Conservation (phyloP, 2,797 vertebrate species). For the Telmatherina bonti region DNA sequence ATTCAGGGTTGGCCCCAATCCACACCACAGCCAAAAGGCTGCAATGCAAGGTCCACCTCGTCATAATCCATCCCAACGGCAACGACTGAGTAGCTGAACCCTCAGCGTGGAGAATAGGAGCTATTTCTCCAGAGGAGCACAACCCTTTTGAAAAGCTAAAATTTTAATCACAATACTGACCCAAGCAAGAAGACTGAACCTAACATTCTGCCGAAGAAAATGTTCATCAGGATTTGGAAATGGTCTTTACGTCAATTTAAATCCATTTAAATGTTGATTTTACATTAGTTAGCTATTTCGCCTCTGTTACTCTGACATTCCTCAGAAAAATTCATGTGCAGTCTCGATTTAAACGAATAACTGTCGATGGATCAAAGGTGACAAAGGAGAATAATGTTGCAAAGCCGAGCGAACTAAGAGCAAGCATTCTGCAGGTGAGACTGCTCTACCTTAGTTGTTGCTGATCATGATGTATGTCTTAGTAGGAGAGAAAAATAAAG, state of each 20-base stretch:
- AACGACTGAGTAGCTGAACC: too few relatives aligned
- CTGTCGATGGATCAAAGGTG: slow-evolving; percentile 55
- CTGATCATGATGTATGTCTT: slow-evolving; percentile 68
- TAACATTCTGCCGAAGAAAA: background rate
- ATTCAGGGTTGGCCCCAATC: too few relatives aligned
- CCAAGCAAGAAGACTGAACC: too few relatives aligned
- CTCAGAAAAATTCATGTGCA: slow-evolving; percentile 27
- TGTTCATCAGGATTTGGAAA: slow-evolving; percentile 14
- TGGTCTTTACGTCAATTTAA: background rate
- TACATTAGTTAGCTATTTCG: slow-evolving; percentile 5
- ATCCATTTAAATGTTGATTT: slow-evolving; percentile 2
- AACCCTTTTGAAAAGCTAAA: background rate
- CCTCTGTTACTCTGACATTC: slow-evolving; percentile 4
- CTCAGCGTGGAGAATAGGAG: too few relatives aligned
- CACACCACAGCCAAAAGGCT: too few relatives aligned
- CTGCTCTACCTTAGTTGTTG: slow-evolving; percentile 31
- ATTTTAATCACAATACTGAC: background rate
- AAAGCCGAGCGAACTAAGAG: slow-evolving; percentile 26
- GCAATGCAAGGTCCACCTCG: too few relatives aligned
- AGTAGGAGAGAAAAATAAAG: slow-evolving; percentile 51
- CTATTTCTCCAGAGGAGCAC: too few relatives aligned
- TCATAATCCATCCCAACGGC: too few relatives aligned
- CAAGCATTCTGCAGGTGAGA: slow-evolving; percentile 38
- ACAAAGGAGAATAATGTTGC: slow-evolving; percentile 50
- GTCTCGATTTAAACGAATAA: slow-evolving; percentile 37